Conservation (phyloP, 2,888 invertebrate genomes). For the Sarcophaga rosellei region DNA sequence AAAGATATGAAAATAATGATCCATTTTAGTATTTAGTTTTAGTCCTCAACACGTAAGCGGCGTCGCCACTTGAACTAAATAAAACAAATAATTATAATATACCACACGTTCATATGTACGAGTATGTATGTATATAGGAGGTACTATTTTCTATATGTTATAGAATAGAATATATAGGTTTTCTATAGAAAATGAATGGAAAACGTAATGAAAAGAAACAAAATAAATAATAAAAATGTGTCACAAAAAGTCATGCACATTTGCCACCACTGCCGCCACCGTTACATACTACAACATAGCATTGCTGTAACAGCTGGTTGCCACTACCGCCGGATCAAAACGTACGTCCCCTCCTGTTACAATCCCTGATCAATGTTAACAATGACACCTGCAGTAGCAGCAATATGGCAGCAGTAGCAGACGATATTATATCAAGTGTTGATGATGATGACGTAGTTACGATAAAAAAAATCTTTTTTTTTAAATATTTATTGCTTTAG, state of each 20-base stretch:
- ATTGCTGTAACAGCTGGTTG: neutral
- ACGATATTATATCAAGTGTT: neutral
- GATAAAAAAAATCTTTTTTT: conserved; percentile 16
- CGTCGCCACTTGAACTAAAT: conserved; percentile 20
- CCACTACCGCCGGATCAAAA: neutral
- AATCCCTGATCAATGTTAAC: conserved; percentile 1
- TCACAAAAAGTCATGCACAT: conserved; percentile 24
- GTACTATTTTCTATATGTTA: neutral
- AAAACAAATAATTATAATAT: neutral
- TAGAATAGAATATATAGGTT: neutral
- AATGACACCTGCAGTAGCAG: neutral
- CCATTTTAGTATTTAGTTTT: conserved; percentile 13
- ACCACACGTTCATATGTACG: neutral
- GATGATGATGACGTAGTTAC: conserved; percentile 27
- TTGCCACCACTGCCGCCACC: conserved; percentile 1
- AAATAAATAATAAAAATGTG: conserved; percentile 32
- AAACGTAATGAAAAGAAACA: neutral
- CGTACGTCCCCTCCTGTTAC: neutral
- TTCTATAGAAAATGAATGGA: neutral
- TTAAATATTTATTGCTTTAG: neutral
- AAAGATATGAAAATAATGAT: neutral
- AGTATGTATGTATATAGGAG: neutral
- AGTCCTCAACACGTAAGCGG: neutral
- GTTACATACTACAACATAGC: neutral
- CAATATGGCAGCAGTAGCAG: neutral